Evolutionary conservation across 2,888 invertebrate species (phyloP), one percentile per base, ranked within the genome.

Genomic region (Sericinus montela): DNA sequence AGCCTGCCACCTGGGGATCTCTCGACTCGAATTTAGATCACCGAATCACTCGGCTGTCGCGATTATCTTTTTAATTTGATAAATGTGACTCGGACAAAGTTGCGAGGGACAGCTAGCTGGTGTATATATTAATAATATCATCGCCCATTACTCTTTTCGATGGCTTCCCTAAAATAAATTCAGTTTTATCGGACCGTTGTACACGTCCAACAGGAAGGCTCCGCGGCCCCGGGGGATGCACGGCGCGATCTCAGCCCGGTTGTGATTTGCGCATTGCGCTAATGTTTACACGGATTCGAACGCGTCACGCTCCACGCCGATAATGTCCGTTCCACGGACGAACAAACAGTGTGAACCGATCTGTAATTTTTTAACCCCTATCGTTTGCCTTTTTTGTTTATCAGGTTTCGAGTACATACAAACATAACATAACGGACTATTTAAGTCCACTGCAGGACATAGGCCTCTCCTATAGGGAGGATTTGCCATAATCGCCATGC

Each of bases 251-350:
- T 52, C 52, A 67, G n/a, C 62, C 69, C 73, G 75, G 71, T 74
- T 64, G 65, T 72, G 75, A 76, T 79, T 77, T 75, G 75, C 71
- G 73, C 71, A n/a, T 66, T 63, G 65, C 63, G 65, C 56, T 67
- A 73, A 63, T 74, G 69, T 71, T 75, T 72, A 72, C 61, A 67
- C 69, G 57, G 76, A 76, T 73, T 73, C 69, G 68, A 61, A 77
- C 75, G 74, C 80, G 79, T 80, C 80, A 80, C 80, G 80, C 78
- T 78, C n/a, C n/a, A n/a, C 63, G 36, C 50, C 49, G n/a, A 16
- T 36, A 14, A 34, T 36, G 10, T 3, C 5, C 19, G n/a, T 19
- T n/a, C 19, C 11, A 10, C 11, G 32, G 11, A 32, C 10, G 32
- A 32, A 32, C 32, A 32, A 32, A 32, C 19, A 15, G 36, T 36